These are phyloP conservation scores for Eugnorisma glareosa DNA, from an alignment of 2,888 invertebrate genomes.

Conservation along the genomic window DNA sequence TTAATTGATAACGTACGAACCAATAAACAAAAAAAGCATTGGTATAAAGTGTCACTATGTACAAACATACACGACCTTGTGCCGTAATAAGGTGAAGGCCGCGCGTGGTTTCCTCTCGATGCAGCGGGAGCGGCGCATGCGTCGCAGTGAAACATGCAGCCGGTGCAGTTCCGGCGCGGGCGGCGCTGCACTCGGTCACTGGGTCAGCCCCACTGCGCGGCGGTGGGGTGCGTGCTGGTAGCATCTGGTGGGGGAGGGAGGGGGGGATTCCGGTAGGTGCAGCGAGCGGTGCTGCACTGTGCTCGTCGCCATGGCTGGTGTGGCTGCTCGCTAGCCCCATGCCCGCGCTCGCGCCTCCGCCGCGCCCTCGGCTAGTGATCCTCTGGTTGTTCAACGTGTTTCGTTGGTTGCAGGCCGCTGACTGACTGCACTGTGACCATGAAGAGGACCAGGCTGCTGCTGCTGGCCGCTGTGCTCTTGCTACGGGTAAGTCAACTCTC, in stretches of 20 bases:
- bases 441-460: constrained; percentile 89
- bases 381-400: constrained; percentile 79
- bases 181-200: constrained; percentile 87
- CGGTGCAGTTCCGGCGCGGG: constrained; percentile 88
- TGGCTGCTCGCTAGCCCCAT: constrained; percentile 77
- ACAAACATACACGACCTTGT: constrained; percentile 82
- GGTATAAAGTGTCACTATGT: constrained; percentile 51
- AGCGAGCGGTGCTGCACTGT: constrained; percentile 58
- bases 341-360: constrained; percentile 75
- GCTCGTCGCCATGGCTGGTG: constrained; percentile 76
- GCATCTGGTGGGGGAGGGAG: background rate
- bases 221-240: constrained; percentile 60
- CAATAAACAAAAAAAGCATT: constrained; percentile 42
- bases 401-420: constrained; percentile 87
- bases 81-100: constrained; percentile 86
- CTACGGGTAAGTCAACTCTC: constrained; percentile 81
- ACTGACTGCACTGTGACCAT: constrained; percentile 86
- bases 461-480: constrained; percentile 87
- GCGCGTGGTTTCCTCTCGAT: constrained; percentile 83
- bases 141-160: constrained; percentile 80
- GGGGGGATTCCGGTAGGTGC: constrained; percentile 48
- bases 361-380: constrained; percentile 79
- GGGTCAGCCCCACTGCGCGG: constrained; percentile 82
- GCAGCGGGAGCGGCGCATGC: constrained; percentile 83
- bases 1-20: constrained; percentile 32